Evolutionary conservation across 2,113 vertebrate genomes (phyloP).

Genomic region (Leucoraja erinaceus): DNA sequence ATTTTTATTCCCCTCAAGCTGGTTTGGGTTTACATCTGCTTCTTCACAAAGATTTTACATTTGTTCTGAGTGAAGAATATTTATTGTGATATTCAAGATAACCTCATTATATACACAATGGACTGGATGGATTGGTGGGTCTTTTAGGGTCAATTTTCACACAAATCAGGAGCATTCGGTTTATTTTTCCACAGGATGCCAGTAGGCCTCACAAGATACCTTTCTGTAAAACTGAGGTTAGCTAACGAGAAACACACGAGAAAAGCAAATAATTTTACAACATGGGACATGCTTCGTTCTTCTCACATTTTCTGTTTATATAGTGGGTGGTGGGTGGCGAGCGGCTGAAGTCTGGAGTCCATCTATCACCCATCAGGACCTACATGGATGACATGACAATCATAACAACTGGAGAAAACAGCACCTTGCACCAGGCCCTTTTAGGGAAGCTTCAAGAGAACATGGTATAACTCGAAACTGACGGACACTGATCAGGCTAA

Average conservation of each 20-base stretch:
- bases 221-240: neutral
- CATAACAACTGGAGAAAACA: no score
- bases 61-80: neutral
- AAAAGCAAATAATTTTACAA: neutral
- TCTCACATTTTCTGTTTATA: neutral
- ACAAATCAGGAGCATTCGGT: neutral
- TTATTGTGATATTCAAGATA: neutral
- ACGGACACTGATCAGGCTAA: no score
- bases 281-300: neutral
- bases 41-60: neutral
- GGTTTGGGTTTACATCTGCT: neutral
- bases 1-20: neutral
- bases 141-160: neutral
- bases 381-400: no score
- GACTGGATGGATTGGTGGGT: neutral
- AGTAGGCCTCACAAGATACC: neutral
- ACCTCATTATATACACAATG: neutral
- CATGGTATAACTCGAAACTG: no score
- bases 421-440: no score
- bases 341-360: no score
- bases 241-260: neutral
- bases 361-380: no score
- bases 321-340: no score
- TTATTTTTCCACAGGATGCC: neutral
- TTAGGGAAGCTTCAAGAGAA: no score